Evolutionary conservation across 2,888 invertebrate genomes (phyloP), one percentile per base, ranked within the genome.

Genomic region (Drosophila lutescens): DNA sequence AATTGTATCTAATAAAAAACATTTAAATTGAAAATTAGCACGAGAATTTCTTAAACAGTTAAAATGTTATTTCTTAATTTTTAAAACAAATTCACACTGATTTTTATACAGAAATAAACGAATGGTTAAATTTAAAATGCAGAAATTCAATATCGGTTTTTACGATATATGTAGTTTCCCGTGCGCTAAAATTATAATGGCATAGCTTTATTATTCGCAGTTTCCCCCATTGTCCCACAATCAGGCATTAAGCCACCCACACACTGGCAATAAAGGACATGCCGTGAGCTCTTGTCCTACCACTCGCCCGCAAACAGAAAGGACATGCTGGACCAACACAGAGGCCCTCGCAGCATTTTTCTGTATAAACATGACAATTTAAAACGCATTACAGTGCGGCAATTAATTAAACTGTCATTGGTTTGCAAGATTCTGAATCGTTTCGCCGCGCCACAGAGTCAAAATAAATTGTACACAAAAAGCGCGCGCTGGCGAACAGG

Each of bases 351-450:
- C 60, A 60, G 74, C 74, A 82, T 68, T 67, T 63, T 69, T 68
- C 77, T 74, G 87, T 84, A 85, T 88, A 85, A 88, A 86, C 89
- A 88, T 88, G 84, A 86, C 84, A 85, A 85, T 85, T 85, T 85
- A 84, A 85, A 85, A 85, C 79, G 85, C 84, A 85, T 85, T 85
- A 85, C 87, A 88, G 87, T 77, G 89, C 75, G 85, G 89, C 89
- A 85, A 85, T 85, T 85, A 85, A 85, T 85, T 85, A 88, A 85
- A 85, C 84, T 85, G 84, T 88, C 84, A 85, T 84, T 85, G 87
- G 89, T 88, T 61, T 79, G 82, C 88, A 86, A 82, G 88, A 86
- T 86, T 88, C 80, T 58, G 77, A 88, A 88, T 86, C 77, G 83
- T 65, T 79, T 77, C 83, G 77, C 77, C 60, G 79, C 86, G 72